These are phyloP conservation scores for Lampris incognitus DNA, from an alignment of 2,113 vertebrate genomes.

Conservation along the genomic window DNA sequence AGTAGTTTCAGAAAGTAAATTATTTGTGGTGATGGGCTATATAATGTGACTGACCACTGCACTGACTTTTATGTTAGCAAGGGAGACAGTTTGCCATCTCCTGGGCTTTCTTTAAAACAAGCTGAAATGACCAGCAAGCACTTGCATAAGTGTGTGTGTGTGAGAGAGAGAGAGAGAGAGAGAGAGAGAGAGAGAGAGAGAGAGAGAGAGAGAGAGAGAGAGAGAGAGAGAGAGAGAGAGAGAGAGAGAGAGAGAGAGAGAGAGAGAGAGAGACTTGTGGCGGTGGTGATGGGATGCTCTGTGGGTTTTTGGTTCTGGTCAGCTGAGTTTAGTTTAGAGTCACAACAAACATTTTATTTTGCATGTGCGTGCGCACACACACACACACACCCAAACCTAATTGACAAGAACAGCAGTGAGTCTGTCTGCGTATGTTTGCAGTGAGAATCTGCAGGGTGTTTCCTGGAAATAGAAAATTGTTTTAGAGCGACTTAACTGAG, in stretches of 20 bases:
- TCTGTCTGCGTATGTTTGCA: background rate
- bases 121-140: background rate
- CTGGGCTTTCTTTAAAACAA: background rate
- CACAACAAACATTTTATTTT: background rate
- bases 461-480: slow-evolving; percentile 13
- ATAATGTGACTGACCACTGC: too few species aligned
- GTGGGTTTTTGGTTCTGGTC: background rate
- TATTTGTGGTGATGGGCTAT: too few species aligned
- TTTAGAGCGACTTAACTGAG: background rate
- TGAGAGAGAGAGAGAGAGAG: background rate
- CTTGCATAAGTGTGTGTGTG: background rate
- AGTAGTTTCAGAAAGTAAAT: too few species aligned
- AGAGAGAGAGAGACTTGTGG: too few species aligned
- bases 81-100: too few species aligned
- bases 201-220: too few species aligned
- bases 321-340: background rate
- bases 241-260: too few species aligned
- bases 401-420: background rate
- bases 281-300: too few species aligned
- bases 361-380: background rate
- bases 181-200: background rate
- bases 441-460: slow-evolving; percentile 2
- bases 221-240: too few species aligned
- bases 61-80: too few species aligned
- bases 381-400: slow-evolving; percentile 3